Conservation (phyloP, 1,140 invertebrate species). For the Drosophila equinoxialis region DNA sequence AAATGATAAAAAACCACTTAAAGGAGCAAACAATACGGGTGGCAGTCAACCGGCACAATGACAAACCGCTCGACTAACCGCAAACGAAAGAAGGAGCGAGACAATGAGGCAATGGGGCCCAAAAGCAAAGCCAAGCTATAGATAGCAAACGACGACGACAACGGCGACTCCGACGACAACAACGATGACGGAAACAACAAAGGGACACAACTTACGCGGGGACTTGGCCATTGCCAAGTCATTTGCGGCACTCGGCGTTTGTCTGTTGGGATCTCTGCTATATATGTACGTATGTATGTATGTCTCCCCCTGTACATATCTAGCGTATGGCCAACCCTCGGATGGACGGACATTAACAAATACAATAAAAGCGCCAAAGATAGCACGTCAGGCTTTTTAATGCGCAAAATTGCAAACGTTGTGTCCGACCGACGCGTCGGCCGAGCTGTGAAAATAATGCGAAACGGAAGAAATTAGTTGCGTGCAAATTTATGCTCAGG, state of each 20-base stretch:
- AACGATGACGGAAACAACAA: slow-evolving; percentile 71
- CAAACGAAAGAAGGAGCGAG: slow-evolving; percentile 47
- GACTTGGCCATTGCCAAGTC: slow-evolving; percentile 63
- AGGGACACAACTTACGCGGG: slow-evolving; percentile 69
- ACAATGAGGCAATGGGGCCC: slow-evolving; percentile 15
- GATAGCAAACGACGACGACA: slow-evolving; percentile 56
- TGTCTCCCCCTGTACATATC: not conserved
- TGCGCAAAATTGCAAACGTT: slow-evolving; percentile 80
- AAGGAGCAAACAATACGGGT: slow-evolving; percentile 79
- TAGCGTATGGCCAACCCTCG: slow-evolving; percentile 23
- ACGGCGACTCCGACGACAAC: slow-evolving; percentile 41
- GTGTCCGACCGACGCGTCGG: slow-evolving; percentile 19
- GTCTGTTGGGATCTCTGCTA: slow-evolving; percentile 13
- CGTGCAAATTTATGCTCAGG: slow-evolving; percentile 77
- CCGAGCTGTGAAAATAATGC: slow-evolving; percentile 76
- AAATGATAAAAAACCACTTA: slow-evolving; percentile 83
- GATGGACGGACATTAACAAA: slow-evolving; percentile 72
- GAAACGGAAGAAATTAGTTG: slow-evolving; percentile 82
- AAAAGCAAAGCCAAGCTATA: slow-evolving; percentile 33
- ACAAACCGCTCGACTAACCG: slow-evolving; percentile 79
- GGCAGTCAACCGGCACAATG: slow-evolving; percentile 74
- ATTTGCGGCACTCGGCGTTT: slow-evolving; percentile 64
- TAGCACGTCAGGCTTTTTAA: slow-evolving; percentile 81
- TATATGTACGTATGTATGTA: not conserved
- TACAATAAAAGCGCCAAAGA: slow-evolving; percentile 81